A percentile compares a stretch with the other conserved stretches of the same genome.
phyloP scores from a whole-genome alignment of 2,797 vertebrate species.

The Geotrypetes seraphini region DNA sequence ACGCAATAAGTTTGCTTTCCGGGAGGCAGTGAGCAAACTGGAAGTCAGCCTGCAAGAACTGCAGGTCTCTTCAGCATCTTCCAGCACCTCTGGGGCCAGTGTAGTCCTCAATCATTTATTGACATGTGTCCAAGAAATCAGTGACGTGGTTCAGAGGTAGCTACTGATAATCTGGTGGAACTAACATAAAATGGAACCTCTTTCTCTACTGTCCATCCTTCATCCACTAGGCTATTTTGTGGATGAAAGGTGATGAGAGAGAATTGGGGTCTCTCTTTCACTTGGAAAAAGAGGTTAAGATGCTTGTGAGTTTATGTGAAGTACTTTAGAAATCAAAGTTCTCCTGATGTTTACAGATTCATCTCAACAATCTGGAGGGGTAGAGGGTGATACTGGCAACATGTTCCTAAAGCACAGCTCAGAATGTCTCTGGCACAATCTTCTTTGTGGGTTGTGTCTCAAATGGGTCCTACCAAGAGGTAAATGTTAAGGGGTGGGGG shows the following conservation, averaged over 20 bases:
- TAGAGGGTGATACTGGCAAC: too few relatives aligned
- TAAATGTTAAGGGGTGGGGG: too few relatives aligned
- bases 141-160: slow-evolving; percentile 98
- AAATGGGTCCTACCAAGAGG: too few relatives aligned
- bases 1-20: slow-evolving; percentile 97
- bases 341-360: slow-evolving; percentile 84
- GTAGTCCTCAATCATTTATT: slow-evolving; percentile 89
- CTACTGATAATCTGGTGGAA: slow-evolving; percentile 39
- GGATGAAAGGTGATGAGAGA: slow-evolving; percentile 14
- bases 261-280: slow-evolving; percentile 28
- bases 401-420: too few relatives aligned
- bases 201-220: too few relatives aligned
- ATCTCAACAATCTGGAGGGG: slow-evolving; percentile 45
- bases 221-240: too few relatives aligned
- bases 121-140: slow-evolving; percentile 94
- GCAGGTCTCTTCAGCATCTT: slow-evolving; percentile 78
- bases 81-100: slow-evolving; percentile 56
- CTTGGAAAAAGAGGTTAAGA: slow-evolving; percentile 52
- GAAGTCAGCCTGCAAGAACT: slow-evolving; percentile 94
- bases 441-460: too few relatives aligned
- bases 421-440: too few relatives aligned
- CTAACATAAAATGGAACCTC: too few relatives aligned
- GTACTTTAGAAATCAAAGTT: slow-evolving; percentile 86
- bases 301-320: slow-evolving; percentile 59
- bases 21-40: slow-evolving; percentile 92